Evolutionary conservation across 2,113 vertebrate genomes (phyloP).

Genomic region (Lasiurus borealis): DNA sequence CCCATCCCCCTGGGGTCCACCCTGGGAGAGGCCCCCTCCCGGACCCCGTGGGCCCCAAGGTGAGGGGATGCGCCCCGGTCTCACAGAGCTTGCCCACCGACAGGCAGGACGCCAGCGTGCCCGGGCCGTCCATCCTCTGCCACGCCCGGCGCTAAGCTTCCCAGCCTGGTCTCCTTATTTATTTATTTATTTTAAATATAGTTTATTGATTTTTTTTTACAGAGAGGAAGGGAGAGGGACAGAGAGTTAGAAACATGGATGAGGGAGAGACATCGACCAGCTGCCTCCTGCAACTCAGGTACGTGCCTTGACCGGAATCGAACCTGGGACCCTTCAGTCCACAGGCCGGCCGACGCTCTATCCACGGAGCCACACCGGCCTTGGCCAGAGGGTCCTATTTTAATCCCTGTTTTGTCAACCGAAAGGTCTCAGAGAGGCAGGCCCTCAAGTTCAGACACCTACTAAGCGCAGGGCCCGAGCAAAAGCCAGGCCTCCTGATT

Average conservation of each 20-base stretch:
- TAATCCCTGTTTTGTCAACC: background rate
- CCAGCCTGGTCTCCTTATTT: background rate
- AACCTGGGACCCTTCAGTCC: too few relatives aligned
- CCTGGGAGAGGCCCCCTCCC: background rate
- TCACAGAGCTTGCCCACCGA: background rate
- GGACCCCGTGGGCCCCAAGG: background rate
- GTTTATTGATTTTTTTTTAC: too few relatives aligned
- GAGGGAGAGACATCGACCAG: too few relatives aligned
- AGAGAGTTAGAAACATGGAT: too few relatives aligned
- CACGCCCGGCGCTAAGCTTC: background rate
- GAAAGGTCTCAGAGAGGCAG: background rate
- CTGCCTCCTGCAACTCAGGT: too few relatives aligned
- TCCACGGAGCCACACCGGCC: too few relatives aligned
- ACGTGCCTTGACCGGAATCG: too few relatives aligned
- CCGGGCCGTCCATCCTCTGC: too few relatives aligned
- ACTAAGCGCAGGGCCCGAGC: background rate
- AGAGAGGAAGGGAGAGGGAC: too few relatives aligned
- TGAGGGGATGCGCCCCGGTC: rapidly evolving
- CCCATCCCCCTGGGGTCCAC: background rate
- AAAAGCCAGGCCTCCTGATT: background rate
- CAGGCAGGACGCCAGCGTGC: rapidly evolving
- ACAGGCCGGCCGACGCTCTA: too few relatives aligned
- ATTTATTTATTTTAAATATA: too few relatives aligned
- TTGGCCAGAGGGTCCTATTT: background rate
- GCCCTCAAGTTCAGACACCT: background rate